A percentile compares a stretch with the other conserved stretches of the same genome.
Conservation (phyloP, 2,113 vertebrate species). For the Alaudala cheleensis region DNA sequence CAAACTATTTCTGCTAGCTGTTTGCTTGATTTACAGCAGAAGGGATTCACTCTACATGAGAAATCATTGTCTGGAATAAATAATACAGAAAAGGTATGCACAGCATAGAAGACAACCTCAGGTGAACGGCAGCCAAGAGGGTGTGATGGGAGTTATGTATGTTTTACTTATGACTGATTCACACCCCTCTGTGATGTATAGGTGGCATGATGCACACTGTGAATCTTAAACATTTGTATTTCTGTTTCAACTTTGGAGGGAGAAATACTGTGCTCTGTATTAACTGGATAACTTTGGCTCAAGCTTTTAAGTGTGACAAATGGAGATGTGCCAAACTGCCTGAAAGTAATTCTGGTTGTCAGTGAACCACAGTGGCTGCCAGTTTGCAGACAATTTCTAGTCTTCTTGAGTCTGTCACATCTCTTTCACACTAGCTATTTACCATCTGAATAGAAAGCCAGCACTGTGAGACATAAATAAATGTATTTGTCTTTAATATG, state of each 20-base stretch:
- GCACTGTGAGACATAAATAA: conserved; percentile 40
- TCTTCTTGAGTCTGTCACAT: conserved; percentile 68
- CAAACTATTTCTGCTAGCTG: neutral
- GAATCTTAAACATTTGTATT: conserved; percentile 7
- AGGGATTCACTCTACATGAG: neutral
- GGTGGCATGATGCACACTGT: neutral
- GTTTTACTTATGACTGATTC: neutral
- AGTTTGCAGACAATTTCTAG: conserved; percentile 70
- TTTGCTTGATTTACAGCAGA: neutral
- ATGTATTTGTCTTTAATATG: neutral
- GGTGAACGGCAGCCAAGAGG: neutral
- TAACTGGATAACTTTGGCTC: conserved; percentile 69
- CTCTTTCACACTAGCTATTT: conserved; percentile 69
- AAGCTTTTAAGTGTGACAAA: conserved; percentile 67
- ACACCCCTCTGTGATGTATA: neutral
- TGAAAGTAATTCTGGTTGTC: conserved; percentile 73
- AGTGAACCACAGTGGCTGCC: conserved; percentile 66
- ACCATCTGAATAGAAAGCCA: conserved; percentile 63
- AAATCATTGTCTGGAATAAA: conserved; percentile 8
- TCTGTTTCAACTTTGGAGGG: conserved; percentile 14
- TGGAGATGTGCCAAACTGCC: conserved; percentile 71
- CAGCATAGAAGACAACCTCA: neutral
- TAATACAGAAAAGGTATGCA: neutral
- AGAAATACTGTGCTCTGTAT: conserved; percentile 49
- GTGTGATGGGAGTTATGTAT: neutral